Conservation (phyloP, 2,113 vertebrate species). For the Turnix velox region DNA sequence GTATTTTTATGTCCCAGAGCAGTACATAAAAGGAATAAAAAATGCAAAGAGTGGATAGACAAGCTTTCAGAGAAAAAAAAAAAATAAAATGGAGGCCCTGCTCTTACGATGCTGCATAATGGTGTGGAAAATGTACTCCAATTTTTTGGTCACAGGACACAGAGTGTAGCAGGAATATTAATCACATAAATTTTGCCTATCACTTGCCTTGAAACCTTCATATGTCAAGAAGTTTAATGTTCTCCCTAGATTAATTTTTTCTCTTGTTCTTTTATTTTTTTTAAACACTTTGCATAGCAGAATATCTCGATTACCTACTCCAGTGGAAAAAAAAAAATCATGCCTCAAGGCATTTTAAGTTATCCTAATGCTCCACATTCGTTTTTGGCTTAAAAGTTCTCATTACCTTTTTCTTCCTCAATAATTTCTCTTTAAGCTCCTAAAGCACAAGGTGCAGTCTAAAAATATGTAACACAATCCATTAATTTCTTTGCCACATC, state of each 20-base stretch:
- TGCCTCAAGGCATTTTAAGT: not conserved
- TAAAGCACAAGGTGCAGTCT: not conserved
- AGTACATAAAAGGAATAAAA: constrained; percentile 64
- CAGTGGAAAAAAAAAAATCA: not conserved
- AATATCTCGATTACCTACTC: not conserved
- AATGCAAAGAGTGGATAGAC: constrained; percentile 36
- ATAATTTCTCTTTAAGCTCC: constrained; percentile 41
- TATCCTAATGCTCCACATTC: not conserved
- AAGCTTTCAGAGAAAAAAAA: constrained; percentile 37
- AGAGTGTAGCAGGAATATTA: constrained; percentile 1
- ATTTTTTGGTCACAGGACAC: constrained; percentile 36
- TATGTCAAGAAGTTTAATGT: not conserved
- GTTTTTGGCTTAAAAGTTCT: constrained; percentile 39
- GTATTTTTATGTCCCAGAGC: constrained; percentile 42
- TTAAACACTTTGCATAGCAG: not conserved
- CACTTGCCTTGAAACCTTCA: constrained; percentile 18
- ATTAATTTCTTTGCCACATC: not conserved
- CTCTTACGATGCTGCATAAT: not conserved
- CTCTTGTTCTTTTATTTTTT: not conserved
- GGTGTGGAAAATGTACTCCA: constrained; percentile 39
- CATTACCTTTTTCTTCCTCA: constrained; percentile 17
- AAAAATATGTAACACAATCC: not conserved
- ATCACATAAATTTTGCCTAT: constrained; percentile 17
- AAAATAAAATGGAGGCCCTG: not conserved
- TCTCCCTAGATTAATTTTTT: not conserved